Evolutionary conservation across 2,888 invertebrate species (phyloP), one percentile per base, ranked within the genome.

Genomic region (Dioctria rufipes): DNA sequence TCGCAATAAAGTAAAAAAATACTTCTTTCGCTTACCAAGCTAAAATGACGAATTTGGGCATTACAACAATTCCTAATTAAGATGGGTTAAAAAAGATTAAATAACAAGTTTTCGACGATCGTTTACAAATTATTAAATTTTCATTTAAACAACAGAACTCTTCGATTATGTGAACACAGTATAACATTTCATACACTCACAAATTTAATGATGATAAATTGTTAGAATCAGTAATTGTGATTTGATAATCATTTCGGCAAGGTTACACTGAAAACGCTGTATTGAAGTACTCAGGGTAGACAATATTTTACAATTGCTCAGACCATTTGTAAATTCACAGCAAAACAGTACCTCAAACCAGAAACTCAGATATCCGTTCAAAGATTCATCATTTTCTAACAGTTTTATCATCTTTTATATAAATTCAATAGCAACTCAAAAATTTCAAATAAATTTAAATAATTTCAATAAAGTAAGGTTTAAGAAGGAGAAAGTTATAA

Each of bases 321-420:
- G 54, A 11, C n/a, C 25, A 25, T 39, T 54, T 51, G 46, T 25
- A 54, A 46, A 49, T 39, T 13, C 13, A 25, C 58, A 78, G 51
- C 54, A 13, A 13, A 25, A 13, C 51, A 79, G 78, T 66, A 75
- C 82, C 83, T 82, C 81, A 82, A 82, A 80, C 81, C 78, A 73
- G 42, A 40, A 8, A 49, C 46, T 83, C 81, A 82, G 67, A 82
- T 83, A 82, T 80, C 82, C 81, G 82, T 83, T 83, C 82, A 80
- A 80, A 49, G 4, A 58, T 67, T 82, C 81, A 80, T 81, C 83
- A 81, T 78, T 60, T 77, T 67, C 58, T 46, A 49, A 60, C 13
- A 79, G 25, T 49, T 73, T 51, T 60, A 63, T 73, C 51, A 46
- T 5, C 25, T n/a, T 9, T 77, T 77, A n/a, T 11, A 25, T 13